Evolutionary conservation across 2,113 vertebrate genomes (phyloP).

Genomic region (Eurystomus gularis): DNA sequence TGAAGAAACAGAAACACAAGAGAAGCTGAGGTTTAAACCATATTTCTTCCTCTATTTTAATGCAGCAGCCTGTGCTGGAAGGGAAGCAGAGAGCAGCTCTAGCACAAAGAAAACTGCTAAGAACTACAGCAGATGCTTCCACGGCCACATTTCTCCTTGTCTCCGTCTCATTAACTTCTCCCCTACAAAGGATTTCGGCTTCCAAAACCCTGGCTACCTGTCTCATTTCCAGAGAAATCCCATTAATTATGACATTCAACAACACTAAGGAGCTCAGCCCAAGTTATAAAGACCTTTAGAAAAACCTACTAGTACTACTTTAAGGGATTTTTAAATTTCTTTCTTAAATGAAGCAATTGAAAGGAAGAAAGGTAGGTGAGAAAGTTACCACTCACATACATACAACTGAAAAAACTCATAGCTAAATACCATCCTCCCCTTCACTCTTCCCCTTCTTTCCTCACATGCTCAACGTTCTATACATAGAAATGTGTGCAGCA

Average conservation of each 20-base stretch:
- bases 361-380: background rate
- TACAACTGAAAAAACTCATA: rapidly evolving
- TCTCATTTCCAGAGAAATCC: background rate
- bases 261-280: no score
- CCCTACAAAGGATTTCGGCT: background rate
- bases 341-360: background rate
- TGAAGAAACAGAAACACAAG: background rate
- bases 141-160: background rate
- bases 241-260: constrained; percentile 6
- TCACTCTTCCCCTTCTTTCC: background rate
- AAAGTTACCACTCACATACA: background rate
- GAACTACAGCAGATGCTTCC: background rate
- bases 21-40: background rate
- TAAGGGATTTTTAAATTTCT: background rate
- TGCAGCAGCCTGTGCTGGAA: background rate
- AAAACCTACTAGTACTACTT: background rate
- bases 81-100: background rate
- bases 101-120: background rate
- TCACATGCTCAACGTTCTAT: background rate
- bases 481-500: background rate
- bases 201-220: background rate
- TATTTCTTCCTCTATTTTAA: background rate
- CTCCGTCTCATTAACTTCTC: constrained; percentile 14
- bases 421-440: background rate
- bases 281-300: background rate